Conservation (phyloP, 2,888 invertebrate species). For the Platerodrilus igneus region DNA sequence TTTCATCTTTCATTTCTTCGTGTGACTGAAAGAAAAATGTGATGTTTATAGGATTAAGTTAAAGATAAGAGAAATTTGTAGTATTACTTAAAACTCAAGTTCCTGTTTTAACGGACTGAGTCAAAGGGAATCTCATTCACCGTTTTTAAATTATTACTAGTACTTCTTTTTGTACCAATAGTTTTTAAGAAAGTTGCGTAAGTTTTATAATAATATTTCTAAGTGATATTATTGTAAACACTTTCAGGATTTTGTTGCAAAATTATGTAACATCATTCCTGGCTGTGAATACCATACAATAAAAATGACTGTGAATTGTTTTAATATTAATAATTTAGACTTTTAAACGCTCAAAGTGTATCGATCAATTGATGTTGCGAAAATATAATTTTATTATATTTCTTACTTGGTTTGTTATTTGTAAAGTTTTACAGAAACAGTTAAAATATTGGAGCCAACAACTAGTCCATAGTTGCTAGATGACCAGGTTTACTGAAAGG, state of each 20-base stretch:
- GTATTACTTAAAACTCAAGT: conserved; percentile 15
- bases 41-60: too few species aligned
- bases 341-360: conserved; percentile 10
- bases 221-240: conserved; percentile 7
- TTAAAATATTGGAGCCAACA: too few species aligned
- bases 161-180: conserved; percentile 15
- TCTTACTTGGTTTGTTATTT: conserved; percentile 1
- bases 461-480: too few species aligned
- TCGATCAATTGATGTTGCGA: neutral
- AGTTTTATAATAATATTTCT: conserved; percentile 9
- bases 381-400: conserved; percentile 19
- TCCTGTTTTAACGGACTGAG: conserved; percentile 12
- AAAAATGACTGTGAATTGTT: conserved; percentile 7
- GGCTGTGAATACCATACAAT: conserved; percentile 1
- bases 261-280: neutral
- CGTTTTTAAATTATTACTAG: conserved; percentile 5
- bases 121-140: conserved; percentile 10
- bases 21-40: conserved; percentile 23
- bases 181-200: too few species aligned
- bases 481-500: too few species aligned
- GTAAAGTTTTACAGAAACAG: too few species aligned
- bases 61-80: conserved; percentile 12
- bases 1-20: conserved; percentile 21
- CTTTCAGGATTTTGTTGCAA: conserved; percentile 1
- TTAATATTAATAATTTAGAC: conserved; percentile 1